Conservation (phyloP, 2,113 vertebrate genomes). For the Apteryx owenii region DNA sequence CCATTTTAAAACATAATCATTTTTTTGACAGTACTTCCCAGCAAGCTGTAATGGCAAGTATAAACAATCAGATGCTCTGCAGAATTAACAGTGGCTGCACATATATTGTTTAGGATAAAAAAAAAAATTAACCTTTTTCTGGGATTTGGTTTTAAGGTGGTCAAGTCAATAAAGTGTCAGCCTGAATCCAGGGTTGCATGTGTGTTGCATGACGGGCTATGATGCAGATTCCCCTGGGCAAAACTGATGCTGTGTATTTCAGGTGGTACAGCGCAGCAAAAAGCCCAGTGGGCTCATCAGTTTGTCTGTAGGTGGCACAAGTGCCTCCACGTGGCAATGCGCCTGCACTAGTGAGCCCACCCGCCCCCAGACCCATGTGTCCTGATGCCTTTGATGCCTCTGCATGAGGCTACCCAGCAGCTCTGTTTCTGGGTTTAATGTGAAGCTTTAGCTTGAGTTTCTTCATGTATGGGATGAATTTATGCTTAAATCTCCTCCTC, state of each 20-base stretch:
- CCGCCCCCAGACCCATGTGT: neutral
- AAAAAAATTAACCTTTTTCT: neutral
- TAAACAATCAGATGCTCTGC: neutral
- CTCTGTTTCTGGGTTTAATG: neutral
- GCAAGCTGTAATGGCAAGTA: neutral
- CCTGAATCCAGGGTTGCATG: neutral
- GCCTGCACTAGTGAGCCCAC: neutral
- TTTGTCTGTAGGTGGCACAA: neutral
- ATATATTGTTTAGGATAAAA: neutral
- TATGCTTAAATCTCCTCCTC: neutral
- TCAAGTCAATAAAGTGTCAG: neutral
- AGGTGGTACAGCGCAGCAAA: accelerated
- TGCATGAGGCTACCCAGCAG: accelerated
- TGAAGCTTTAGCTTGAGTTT: neutral
- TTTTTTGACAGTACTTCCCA: neutral
- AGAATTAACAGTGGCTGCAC: neutral
- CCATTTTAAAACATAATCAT: neutral
- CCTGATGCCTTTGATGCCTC: accelerated
- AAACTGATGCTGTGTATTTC: neutral
- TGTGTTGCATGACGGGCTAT: accelerated
- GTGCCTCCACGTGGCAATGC: accelerated
- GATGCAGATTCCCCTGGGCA: neutral
- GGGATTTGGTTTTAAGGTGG: neutral
- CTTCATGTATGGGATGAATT: neutral
- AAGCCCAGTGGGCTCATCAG: neutral